Percentiles rank a stretch among this genome's conserved stretches.
These are phyloP conservation scores for Eublepharis macularius DNA, from an alignment of 2,113 vertebrate genomes.

Conservation along the genomic window DNA sequence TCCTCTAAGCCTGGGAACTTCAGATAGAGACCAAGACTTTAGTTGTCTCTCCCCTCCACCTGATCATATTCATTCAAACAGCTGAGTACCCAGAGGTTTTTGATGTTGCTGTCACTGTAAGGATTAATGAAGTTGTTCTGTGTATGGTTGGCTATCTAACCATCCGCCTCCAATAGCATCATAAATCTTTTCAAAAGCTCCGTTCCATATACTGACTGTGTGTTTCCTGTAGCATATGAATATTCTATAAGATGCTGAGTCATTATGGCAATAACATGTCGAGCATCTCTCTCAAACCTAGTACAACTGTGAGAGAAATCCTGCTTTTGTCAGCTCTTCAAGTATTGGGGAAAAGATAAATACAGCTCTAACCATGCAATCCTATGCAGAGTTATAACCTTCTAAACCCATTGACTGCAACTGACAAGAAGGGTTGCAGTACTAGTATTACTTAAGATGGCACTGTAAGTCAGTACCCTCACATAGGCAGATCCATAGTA, in stretches of 20 bases:
- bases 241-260: background rate
- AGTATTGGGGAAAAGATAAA: too few species aligned
- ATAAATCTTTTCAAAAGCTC: background rate
- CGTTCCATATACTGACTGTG: background rate
- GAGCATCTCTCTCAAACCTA: background rate
- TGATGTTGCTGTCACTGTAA: background rate
- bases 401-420: too few species aligned
- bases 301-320: background rate
- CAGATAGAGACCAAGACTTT: too few species aligned
- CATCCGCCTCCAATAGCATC: background rate
- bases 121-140: background rate
- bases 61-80: background rate
- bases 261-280: background rate
- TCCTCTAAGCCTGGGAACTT: too few species aligned
- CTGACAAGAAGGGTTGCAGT: too few species aligned
- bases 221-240: background rate
- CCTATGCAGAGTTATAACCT: too few species aligned
- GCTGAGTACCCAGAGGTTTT: background rate
- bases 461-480: accelerated
- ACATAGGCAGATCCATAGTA: accelerated
- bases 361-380: too few species aligned
- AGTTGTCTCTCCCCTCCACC: too few species aligned
- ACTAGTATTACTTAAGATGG: background rate
- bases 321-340: background rate
- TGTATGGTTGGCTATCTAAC: background rate